Conservation (phyloP, 1,140 invertebrate species). For the Diuraphis noxia region DNA sequence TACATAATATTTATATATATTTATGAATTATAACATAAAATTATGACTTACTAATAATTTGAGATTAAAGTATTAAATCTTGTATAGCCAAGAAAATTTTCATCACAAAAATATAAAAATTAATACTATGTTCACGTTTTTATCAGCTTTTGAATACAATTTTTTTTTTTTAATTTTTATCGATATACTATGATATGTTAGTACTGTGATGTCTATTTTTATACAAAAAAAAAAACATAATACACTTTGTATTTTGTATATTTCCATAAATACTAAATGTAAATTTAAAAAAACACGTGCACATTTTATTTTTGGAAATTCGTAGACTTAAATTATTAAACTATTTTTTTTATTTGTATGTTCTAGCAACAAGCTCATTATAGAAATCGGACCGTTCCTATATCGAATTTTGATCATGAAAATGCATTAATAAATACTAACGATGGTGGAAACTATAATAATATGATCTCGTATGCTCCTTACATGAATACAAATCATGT, state of each 20-base stretch:
- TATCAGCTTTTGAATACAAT: too few species aligned
- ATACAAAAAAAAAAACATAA: background rate
- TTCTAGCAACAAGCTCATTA: background rate
- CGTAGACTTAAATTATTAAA: background rate
- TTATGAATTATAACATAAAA: too few species aligned
- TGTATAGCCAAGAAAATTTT: too few species aligned
- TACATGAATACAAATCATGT: background rate
- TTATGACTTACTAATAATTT: background rate
- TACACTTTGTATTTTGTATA: background rate
- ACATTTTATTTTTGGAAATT: background rate
- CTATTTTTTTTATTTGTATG: background rate
- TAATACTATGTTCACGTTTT: background rate
- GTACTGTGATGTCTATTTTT: background rate
- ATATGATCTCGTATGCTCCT: constrained; percentile 14
- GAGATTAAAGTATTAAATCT: background rate
- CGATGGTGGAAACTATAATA: background rate
- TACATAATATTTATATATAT: background rate
- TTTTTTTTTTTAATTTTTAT: too few species aligned
- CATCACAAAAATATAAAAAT: background rate
- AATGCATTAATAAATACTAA: background rate
- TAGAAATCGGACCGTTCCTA: background rate
- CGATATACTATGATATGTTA: background rate
- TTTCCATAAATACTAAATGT: background rate
- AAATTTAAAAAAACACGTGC: background rate
- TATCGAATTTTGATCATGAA: background rate